A percentile compares a stretch with the other conserved stretches of the same genome.
Evolutionary conservation across 2,797 vertebrate species (phyloP).

Genomic region (Hydrophis major): DNA sequence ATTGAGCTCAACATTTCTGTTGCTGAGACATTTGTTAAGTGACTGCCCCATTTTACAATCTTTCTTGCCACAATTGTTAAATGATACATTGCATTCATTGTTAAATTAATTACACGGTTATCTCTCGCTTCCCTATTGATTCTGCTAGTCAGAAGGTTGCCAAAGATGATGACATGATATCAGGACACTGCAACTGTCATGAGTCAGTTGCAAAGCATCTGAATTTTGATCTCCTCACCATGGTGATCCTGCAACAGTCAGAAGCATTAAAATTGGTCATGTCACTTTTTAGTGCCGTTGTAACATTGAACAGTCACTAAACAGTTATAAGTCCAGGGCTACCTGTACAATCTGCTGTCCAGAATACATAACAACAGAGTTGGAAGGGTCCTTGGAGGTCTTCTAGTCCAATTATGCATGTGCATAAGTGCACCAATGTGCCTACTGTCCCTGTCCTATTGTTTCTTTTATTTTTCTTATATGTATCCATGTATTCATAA

Average conservation of each 20-base stretch:
- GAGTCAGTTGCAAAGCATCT: neutral
- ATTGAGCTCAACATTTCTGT: neutral
- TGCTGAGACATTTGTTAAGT: neutral
- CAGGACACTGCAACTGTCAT: neutral
- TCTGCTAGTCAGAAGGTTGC: neutral
- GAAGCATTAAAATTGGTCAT: neutral
- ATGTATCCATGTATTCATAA: too few species aligned
- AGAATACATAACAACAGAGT: neutral
- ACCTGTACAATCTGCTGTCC: neutral
- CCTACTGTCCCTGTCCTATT: too few species aligned
- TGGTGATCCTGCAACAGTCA: neutral
- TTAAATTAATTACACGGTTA: neutral
- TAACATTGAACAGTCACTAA: neutral
- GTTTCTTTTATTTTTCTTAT: too few species aligned
- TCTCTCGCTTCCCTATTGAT: neutral
- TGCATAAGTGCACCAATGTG: too few species aligned
- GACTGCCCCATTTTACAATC: neutral
- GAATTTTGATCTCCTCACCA: neutral
- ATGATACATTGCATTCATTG: neutral
- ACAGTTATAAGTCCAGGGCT: neutral
- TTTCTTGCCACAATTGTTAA: neutral
- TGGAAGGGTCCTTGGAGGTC: neutral
- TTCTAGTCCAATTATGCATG: neutral
- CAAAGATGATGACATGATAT: neutral
- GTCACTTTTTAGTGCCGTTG: neutral